Evolutionary conservation across 2,797 vertebrate species (phyloP).

Genomic region (Alfaro cultratus): DNA sequence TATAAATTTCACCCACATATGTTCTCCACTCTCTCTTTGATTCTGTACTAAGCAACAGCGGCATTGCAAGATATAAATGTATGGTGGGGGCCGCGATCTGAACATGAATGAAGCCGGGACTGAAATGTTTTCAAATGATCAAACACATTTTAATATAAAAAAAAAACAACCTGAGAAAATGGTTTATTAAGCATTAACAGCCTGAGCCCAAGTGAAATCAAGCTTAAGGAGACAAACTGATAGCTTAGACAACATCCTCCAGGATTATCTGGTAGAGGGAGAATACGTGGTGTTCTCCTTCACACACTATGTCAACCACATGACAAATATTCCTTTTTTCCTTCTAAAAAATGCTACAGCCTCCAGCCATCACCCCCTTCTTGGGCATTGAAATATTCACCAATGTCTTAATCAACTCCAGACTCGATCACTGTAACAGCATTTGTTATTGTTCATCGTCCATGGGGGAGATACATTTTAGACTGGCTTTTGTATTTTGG

Average conservation of each 20-base stretch:
- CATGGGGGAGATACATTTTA: no score
- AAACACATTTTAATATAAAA: background rate
- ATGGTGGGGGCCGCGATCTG: background rate
- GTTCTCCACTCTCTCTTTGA: slow-evolving; percentile 4
- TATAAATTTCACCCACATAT: background rate
- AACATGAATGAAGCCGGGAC: background rate
- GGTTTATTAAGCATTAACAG: background rate
- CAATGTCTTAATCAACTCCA: no score
- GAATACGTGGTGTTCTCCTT: background rate
- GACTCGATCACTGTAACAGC: no score
- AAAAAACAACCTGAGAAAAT: background rate
- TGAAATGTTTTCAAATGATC: background rate
- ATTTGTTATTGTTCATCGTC: no score
- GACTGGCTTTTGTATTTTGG: no score
- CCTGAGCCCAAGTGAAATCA: background rate
- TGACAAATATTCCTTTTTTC: background rate
- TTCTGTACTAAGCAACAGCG: background rate
- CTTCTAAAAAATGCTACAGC: background rate
- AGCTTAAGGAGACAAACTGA: background rate
- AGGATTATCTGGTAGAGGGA: background rate
- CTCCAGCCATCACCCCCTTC: no score
- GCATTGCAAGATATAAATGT: background rate
- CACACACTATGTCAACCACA: background rate
- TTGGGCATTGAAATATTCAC: no score
- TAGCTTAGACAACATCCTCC: background rate